phyloP scores from a whole-genome alignment of 2,797 vertebrate species.

The Cirrhinus mrigala region DNA sequence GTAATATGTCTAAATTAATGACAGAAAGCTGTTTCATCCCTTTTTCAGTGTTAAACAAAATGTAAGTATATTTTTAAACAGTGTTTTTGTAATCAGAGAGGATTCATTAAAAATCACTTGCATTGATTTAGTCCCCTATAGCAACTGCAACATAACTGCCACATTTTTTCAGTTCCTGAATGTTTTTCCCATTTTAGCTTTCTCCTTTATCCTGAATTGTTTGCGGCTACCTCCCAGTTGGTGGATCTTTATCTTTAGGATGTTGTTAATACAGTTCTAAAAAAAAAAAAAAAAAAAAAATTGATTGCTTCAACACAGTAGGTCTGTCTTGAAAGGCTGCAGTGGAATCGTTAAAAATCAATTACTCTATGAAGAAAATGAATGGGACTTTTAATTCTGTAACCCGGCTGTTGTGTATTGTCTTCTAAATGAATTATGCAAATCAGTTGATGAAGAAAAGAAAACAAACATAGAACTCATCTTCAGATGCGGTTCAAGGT shows the following conservation, averaged over 20 bases:
- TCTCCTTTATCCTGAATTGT: neutral
- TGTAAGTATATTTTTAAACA: neutral
- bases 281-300: neutral
- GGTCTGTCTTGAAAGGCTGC: neutral
- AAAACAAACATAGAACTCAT: neutral
- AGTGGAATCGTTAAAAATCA: neutral
- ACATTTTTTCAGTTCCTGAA: neutral
- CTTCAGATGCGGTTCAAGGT: neutral
- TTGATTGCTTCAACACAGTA: neutral
- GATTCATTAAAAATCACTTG: neutral
- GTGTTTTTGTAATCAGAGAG: neutral
- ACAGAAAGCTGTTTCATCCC: neutral
- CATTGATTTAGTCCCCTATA: neutral
- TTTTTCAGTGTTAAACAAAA: neutral
- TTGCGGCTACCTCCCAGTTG: neutral
- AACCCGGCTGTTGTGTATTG: neutral
- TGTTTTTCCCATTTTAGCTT: neutral
- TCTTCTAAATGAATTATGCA: neutral
- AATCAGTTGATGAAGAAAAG: neutral
- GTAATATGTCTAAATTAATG: too few relatives aligned
- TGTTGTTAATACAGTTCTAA: neutral
- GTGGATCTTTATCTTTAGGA: neutral
- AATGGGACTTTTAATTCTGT: conserved; percentile 4
- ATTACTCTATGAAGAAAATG: neutral
- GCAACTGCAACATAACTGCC: neutral